Evolutionary conservation across 2,888 invertebrate genomes (phyloP).

Genomic region (Platycheirus albimanus): DNA sequence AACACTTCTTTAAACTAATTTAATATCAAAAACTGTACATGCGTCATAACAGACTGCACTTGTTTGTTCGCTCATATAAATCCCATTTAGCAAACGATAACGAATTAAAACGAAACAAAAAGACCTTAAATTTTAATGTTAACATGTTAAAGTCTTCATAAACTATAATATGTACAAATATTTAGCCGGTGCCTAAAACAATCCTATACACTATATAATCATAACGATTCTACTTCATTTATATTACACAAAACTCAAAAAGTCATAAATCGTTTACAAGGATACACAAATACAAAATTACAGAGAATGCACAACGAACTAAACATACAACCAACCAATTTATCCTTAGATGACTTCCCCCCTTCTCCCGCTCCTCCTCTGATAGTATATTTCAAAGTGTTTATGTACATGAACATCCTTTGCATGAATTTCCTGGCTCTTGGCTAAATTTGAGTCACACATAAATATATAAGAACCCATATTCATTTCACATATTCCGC

Average conservation of each 20-base stretch:
- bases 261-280: constrained; percentile 57
- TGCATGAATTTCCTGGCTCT: constrained; percentile 14
- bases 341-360: background rate
- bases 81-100: background rate
- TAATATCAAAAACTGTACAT: no score
- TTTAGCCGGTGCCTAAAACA: constrained; percentile 44
- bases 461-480: constrained; percentile 30
- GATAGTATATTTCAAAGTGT: no score
- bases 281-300: constrained; percentile 43
- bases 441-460: constrained; percentile 15
- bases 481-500: constrained; percentile 67
- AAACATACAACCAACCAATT: constrained; percentile 39
- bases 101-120: background rate
- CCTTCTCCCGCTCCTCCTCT: background rate
- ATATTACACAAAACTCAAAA: constrained; percentile 48
- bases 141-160: constrained; percentile 43
- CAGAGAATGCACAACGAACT: constrained; percentile 20
- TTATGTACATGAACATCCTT: constrained; percentile 1
- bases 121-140: constrained; percentile 48
- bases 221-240: constrained; percentile 40
- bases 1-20: no score
- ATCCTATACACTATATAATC: constrained; percentile 41
- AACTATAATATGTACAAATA: constrained; percentile 12
- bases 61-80: background rate
- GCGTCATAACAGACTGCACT: background rate